Evolutionary conservation across 1,140 invertebrate genomes (phyloP), one percentile per base, ranked within the genome.

Genomic region (Cepaea nemoralis): DNA sequence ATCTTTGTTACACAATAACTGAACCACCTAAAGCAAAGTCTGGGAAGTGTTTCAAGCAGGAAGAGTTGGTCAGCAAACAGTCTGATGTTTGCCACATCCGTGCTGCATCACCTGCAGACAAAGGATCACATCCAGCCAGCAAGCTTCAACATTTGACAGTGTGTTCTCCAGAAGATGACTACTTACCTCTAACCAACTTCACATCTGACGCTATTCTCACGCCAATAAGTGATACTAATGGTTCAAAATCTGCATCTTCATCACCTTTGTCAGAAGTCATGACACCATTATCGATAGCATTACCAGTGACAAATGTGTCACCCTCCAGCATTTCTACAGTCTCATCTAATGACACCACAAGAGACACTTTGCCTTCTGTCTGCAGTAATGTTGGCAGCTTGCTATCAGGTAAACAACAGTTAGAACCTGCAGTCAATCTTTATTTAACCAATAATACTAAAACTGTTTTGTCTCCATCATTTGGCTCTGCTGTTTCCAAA

Each of bases 1-100:
- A 82, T 12, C 71, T 87, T n/a, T 87, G 84, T 75, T 88, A 88
- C 73, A 78, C 83, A 6, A 81, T 88, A 0, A 83, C 82, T 73
- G 81, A 83, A 67, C 82, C 83, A 33, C 83, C 85, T 0, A 74
- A 27, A 74, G 22, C 24, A 3, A 48, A 63, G 16, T 31, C 59
- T 63, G 2, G 33, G 22, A 19, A 0, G 5, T 31, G 59, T 31
- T 27, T 31, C 59, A 63, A 63, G 16, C 59, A 63, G 16, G n/a
- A 10, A 31, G 5, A 2, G 59, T 31, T 16, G n/a, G 27, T 31
- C 33, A 31, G 27, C 33, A 27, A 63, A 31, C 59, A 63, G 59
- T 55, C 50, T 3, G 22, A 8, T 2, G 5, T 55, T 14, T 55
- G 50, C 50, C 50, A 8, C 22, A 55, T n/a, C n/a, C n/a, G n/a